Base-by-base conservation (phyloP, 30 jellyfish, hydroid and myxozoan species). In the Clytia hemisphaerica region DNA sequence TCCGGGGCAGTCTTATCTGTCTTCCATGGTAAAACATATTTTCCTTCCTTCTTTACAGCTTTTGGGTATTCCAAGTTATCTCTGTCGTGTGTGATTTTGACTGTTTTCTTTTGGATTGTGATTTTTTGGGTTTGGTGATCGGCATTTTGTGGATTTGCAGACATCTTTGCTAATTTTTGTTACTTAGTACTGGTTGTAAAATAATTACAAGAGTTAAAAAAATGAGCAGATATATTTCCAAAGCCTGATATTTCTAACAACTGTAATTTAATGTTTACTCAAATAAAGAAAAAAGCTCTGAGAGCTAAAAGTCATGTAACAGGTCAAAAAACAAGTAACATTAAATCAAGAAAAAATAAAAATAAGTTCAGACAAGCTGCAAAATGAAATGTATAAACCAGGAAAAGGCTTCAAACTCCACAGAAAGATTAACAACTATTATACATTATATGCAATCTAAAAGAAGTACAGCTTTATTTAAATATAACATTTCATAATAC, bases 1-100 rank as follows among this genome's bases (percentile, higher is more conserved):
- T 76, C 37, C 29, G 97, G 97, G 1, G 73, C 84, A 32, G 26
- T 77, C 28, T 58, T 84, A n/a, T 68, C 84, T 15, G 97, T 80
- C 32, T 79, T 83, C 97, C 97, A 88, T 33, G 97, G 97, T 49
- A 92, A 63, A 30, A 80, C 77, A 57, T 88, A 88, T 21, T 83
- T 62, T 25, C 94, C 94, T 63, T 88, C 97, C 46, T 69, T 67
- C 67, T 79, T 88, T 29, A 53, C 75, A 1, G 94, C 73, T 57
- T 78, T 66, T 40, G 97, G 94, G 58, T 73, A 88, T 58, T 88
- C 93, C 29, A 59, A 78, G 4, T 79, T 92, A 79, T 88, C 97
- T 31, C 83, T 75, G 31, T 92, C 72, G 66, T 76, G 73, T 61
- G 72, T 82, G 37, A 88, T 94, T 45, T 78, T 78, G 29, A 88